Conservation (phyloP, 2,888 invertebrate genomes). For the Melipona bicolor region DNA sequence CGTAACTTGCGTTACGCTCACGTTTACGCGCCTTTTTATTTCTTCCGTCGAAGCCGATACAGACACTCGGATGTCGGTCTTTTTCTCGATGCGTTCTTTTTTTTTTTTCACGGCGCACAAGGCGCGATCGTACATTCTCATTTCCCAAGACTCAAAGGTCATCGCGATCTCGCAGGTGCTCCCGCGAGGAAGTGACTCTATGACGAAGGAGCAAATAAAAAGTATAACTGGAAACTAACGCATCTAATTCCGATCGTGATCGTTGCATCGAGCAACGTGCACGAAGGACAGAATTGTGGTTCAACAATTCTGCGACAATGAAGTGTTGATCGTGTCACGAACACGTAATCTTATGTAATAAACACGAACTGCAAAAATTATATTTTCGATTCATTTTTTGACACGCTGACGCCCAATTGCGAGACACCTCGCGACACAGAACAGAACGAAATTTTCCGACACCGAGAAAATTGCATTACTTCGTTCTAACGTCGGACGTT, state of each 20-base stretch:
- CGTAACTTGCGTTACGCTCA: constrained; percentile 20
- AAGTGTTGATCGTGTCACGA: not conserved
- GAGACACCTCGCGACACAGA: no score
- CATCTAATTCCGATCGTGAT: no score
- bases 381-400: not conserved
- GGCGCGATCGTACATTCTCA: not conserved
- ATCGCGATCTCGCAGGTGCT: no score
- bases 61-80: no score
- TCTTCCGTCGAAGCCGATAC: not conserved
- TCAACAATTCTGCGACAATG: not conserved
- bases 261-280: no score
- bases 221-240: no score
- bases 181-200: not conserved
- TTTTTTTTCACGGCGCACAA: not conserved
- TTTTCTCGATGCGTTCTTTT: no score
- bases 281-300: no score
- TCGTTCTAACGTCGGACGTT: not conserved
- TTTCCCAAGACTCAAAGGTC: not conserved
- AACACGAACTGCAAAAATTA: not conserved
- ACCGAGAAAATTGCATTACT: not conserved
- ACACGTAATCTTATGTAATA: not conserved
- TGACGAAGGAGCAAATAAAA: no score
- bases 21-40: not conserved
- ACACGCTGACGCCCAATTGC: no score
- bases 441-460: not conserved